Evolutionary conservation across 2,888 invertebrate genomes (phyloP), one percentile per base, ranked within the genome.

Genomic region (Drosophila koepferae): DNA sequence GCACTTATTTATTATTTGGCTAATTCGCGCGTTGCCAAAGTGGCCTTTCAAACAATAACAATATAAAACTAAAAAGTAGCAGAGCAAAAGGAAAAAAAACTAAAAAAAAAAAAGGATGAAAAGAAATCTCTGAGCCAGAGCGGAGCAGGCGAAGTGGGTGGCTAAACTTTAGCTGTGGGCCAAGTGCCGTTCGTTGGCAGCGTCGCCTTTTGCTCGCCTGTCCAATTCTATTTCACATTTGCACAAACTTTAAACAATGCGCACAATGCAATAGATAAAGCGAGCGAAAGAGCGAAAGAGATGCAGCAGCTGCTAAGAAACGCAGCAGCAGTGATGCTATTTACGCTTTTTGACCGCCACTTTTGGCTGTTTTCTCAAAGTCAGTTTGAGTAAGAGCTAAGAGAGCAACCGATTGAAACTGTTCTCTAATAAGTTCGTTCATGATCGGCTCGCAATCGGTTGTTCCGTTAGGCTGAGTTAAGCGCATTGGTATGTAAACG

Each of bases 1-100:
- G 77, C 84, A 90, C 90, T 91, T 91, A 90, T 91, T 91, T 91
- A 91, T 90, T 90, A 88, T 91, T 91, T 91, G 90, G 91, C 91
- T 91, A 91, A 91, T 91, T 91, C 91, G 83, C 90, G 90, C 90
- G 67, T 63, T 90, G 90, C 86, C 90, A 89, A 86, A 91, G 86
- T 89, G 87, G 82, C 81, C 83, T 86, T 83, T 59, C 80, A 86
- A 90, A 87, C 88, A 90, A 91, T 90, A 90, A 88, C 85, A 86
- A 82, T 86, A 82, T 82, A 80, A 81, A 80, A 73, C 77, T 72
- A 65, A 63, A 71, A 63, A 53, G 56, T 69, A 65, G 41, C 74
- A 63, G 46, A 41, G 40, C 28, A 28, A 38, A 38, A 51, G 2
- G 2, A 18, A 34, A 12, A 6, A 46, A 18, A 20, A 31, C n/a